Evolutionary conservation across 1,140 invertebrate genomes (phyloP).

Genomic region (Lucilia sericata): DNA sequence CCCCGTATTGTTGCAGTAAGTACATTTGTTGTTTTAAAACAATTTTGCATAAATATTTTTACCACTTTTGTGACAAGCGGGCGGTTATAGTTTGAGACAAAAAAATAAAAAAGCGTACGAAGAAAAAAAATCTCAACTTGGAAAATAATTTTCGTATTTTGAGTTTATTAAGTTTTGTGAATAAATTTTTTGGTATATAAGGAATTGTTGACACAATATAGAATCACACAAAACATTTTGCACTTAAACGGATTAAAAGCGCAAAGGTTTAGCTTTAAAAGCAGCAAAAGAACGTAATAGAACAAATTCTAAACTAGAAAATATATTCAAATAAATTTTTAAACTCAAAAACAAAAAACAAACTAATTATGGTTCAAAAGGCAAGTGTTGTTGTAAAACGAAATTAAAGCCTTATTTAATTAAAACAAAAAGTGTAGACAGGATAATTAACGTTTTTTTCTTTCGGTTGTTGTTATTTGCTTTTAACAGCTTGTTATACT

Average conservation of each 20-base stretch:
- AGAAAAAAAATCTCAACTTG: neutral
- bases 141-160: conserved; percentile 15
- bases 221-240: conserved; percentile 36
- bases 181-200: conserved; percentile 61
- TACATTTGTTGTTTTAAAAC: neutral
- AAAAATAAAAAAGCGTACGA: neutral
- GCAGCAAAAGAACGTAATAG: conserved; percentile 51
- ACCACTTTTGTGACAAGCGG: conserved; percentile 31
- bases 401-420: neutral
- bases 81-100: neutral
- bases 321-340: conserved; percentile 61
- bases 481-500: conserved; percentile 53
- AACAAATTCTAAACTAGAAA: conserved; percentile 61
- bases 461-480: neutral
- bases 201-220: conserved; percentile 50
- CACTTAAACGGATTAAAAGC: conserved; percentile 39
- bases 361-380: conserved; percentile 56
- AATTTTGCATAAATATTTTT: conserved; percentile 43
- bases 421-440: too few relatives aligned
- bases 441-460: too few relatives aligned
- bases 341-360: conserved; percentile 59
- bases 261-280: conserved; percentile 31
- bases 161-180: conserved; percentile 55
- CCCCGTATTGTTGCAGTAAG: conserved; percentile 41
- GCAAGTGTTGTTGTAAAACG: conserved; percentile 24